These are phyloP conservation scores for Drosophila niveifrons DNA, from an alignment of 2,888 invertebrate genomes.

Conservation along the genomic window DNA sequence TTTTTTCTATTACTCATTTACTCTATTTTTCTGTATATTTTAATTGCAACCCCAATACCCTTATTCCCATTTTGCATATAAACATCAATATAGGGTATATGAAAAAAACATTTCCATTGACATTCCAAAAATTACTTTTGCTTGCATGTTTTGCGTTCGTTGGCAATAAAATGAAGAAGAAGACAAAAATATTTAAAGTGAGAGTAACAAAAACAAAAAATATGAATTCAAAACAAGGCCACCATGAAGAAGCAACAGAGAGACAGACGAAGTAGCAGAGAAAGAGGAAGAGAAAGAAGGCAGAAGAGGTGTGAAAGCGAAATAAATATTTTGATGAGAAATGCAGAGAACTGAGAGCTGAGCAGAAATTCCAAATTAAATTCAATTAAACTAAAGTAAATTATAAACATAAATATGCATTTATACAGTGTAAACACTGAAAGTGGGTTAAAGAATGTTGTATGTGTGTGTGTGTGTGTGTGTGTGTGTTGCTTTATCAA, in stretches of 20 bases:
- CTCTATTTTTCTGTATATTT: not conserved
- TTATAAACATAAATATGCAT: slow-evolving; percentile 3
- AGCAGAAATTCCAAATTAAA: slow-evolving; percentile 15
- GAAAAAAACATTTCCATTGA: slow-evolving; percentile 4
- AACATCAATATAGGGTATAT: not conserved
- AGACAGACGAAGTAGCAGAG: not conserved
- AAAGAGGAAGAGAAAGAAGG: not conserved
- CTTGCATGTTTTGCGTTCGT: slow-evolving; percentile 3
- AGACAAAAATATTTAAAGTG: slow-evolving; percentile 17
- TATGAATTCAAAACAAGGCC: slow-evolving; percentile 43
- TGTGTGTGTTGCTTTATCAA: not conserved
- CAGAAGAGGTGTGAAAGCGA: slow-evolving; percentile 39
- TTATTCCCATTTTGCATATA: not conserved
- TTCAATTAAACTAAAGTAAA: slow-evolving; percentile 7
- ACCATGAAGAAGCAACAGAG: not conserved
- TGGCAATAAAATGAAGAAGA: not conserved
- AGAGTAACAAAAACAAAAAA: slow-evolving; percentile 28
- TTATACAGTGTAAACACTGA: not conserved
- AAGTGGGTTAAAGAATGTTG: not conserved
- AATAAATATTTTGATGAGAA: slow-evolving; percentile 44
- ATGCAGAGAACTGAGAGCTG: not conserved
- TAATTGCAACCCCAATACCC: not conserved
- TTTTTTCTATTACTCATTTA: no score
- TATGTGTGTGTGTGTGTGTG: no score
- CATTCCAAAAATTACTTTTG: slow-evolving; percentile 10